Evolutionary conservation across 2,113 vertebrate genomes (phyloP).

Genomic region (Stegastes partitus): DNA sequence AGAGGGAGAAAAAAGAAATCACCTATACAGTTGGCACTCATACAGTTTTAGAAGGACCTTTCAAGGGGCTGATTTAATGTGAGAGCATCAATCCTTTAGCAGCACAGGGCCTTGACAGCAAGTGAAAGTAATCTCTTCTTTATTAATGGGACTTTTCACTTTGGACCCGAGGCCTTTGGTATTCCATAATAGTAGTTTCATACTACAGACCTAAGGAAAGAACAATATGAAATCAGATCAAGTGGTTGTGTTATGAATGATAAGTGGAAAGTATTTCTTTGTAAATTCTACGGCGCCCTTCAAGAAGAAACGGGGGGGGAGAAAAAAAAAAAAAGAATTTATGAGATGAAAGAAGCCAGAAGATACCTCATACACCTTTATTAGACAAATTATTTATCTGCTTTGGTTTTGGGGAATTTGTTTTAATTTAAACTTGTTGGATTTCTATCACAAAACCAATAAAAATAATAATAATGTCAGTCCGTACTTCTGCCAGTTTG

Average conservation of each 20-base stretch:
- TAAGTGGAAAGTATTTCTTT: slow-evolving; percentile 62
- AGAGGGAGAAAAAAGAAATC: slow-evolving; percentile 56
- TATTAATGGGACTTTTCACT: slow-evolving; percentile 84
- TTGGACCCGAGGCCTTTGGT: slow-evolving; percentile 76
- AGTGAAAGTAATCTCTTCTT: slow-evolving; percentile 81
- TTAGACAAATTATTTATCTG: slow-evolving; percentile 13
- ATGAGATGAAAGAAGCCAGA: slow-evolving; percentile 30
- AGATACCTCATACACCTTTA: background rate
- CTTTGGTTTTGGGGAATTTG: no score
- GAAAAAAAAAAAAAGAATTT: background rate
- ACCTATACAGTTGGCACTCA: slow-evolving; percentile 63
- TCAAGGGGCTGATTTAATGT: slow-evolving; percentile 80
- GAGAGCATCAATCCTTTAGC: slow-evolving; percentile 79
- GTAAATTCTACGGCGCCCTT: slow-evolving; percentile 43
- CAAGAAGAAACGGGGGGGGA: background rate
- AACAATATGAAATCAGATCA: slow-evolving; percentile 80
- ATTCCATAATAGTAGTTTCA: slow-evolving; percentile 76
- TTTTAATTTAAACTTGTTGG: no score
- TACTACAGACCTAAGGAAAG: slow-evolving; percentile 69
- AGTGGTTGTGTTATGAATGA: slow-evolving; percentile 66
- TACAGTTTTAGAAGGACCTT: slow-evolving; percentile 75
- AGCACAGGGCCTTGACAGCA: slow-evolving; percentile 75
- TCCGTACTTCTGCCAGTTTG: background rate
- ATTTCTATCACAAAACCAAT: background rate
- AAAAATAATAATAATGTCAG: background rate